These are phyloP conservation scores for Pyrochroa serraticornis DNA, from an alignment of 2,888 invertebrate species.

Conservation along the genomic window DNA sequence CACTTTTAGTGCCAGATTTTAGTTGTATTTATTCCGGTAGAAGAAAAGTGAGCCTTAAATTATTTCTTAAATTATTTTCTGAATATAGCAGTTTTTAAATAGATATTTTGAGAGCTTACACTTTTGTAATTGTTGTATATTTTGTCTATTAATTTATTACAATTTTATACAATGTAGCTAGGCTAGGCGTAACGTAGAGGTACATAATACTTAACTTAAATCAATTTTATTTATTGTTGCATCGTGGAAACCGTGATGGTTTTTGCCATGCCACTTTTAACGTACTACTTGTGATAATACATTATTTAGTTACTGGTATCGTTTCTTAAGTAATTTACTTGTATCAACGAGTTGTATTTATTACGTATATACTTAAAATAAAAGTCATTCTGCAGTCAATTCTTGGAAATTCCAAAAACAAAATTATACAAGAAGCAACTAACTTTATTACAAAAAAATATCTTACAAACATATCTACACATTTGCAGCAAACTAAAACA, in stretches of 20 bases:
- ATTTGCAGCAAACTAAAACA: no score
- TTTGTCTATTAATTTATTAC: slow-evolving; percentile 39
- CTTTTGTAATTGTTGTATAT: slow-evolving; percentile 38
- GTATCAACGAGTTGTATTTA: slow-evolving; percentile 30
- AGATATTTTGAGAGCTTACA: slow-evolving; percentile 34
- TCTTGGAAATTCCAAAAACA: no score
- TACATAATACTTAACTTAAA: slow-evolving; percentile 2
- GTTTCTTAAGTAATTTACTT: slow-evolving; percentile 21
- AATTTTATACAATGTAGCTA: slow-evolving; percentile 36
- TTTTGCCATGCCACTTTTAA: slow-evolving; percentile 12
- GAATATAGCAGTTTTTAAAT: slow-evolving; percentile 10
- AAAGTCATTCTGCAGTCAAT: no score
- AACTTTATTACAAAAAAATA: no score
- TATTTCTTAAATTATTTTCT: slow-evolving; percentile 30
- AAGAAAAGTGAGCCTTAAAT: slow-evolving; percentile 37
- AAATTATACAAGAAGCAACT: no score
- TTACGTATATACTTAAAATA: background rate
- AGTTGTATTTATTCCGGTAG: slow-evolving; percentile 20
- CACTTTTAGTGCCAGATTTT: slow-evolving; percentile 4
- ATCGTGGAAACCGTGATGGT: slow-evolving; percentile 16
- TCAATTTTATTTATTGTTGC: slow-evolving; percentile 17
- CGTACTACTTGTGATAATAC: slow-evolving; percentile 31
- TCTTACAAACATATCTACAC: no score
- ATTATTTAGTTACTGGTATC: slow-evolving; percentile 9
- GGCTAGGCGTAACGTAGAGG: slow-evolving; percentile 15